These are phyloP conservation scores for Cephus spinipes DNA, from an alignment of 2,888 invertebrate genomes.

Conservation along the genomic window DNA sequence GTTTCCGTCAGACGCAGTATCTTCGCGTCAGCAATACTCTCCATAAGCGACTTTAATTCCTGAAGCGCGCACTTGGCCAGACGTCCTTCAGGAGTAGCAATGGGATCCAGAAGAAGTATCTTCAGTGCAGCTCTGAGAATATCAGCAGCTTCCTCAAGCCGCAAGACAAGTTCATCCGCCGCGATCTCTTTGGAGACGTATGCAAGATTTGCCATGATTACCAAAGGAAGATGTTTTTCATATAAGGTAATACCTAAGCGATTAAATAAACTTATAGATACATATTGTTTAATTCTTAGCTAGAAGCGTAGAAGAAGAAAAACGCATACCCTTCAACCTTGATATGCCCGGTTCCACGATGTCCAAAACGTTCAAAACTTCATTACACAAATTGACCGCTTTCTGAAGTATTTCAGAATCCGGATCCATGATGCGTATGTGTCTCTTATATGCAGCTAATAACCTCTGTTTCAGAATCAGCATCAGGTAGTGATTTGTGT, in stretches of 20 bases:
- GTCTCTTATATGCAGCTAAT: constrained; percentile 68
- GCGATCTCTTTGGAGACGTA: constrained; percentile 73
- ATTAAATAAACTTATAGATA: background rate
- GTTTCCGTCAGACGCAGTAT: background rate
- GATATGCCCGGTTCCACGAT: constrained; percentile 79
- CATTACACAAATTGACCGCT: constrained; percentile 76
- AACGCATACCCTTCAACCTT: constrained; percentile 72
- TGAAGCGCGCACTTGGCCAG: constrained; percentile 76
- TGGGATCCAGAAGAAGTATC: constrained; percentile 79
- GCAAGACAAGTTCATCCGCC: constrained; percentile 69
- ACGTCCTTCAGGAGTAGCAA: constrained; percentile 78
- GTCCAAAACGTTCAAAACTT: constrained; percentile 75
- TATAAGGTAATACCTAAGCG: constrained; percentile 78
- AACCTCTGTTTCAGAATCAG: constrained; percentile 79
- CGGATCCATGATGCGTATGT: constrained; percentile 51
- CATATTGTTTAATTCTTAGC: background rate
- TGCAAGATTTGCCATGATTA: constrained; percentile 74
- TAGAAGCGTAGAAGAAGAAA: background rate
- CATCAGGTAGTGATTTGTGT: constrained; percentile 77
- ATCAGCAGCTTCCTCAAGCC: constrained; percentile 71
- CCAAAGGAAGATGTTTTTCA: constrained; percentile 78
- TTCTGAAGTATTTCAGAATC: constrained; percentile 70
- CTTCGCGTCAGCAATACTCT: constrained; percentile 66
- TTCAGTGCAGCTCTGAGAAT: constrained; percentile 74
- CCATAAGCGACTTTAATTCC: constrained; percentile 73